Evolutionary conservation across 2,113 vertebrate genomes (phyloP), one percentile per base, ranked within the genome.

Genomic region (Syrmaticus mikado): DNA sequence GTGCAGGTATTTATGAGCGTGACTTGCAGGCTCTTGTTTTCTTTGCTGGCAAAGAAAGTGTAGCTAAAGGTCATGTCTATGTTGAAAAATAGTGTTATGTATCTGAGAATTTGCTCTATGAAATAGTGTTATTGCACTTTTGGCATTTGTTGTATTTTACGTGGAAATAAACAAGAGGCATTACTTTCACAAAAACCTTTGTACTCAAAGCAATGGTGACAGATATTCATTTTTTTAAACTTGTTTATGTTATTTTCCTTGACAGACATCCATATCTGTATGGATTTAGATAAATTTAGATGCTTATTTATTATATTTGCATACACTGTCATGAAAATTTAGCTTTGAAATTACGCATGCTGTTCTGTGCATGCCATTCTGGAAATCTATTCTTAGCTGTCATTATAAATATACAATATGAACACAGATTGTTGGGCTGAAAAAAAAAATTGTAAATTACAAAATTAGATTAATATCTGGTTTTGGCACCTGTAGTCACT

Each of bases 291-390:
- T 15, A 48, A 72, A 80, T 82, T 65, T 91, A 3, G 66, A 19
- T 75, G 52, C 27, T 60, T 4, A 30, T 87, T 87, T 82, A 50
- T 24, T 75, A 3, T 61, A 62, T 32, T 82, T 70, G 6, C 24
- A 61, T 18, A 46, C 0, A 0, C 10, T 66, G 8, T 16, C 1
- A 0, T n/a, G 57, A 90, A 89, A 89, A 28, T 1, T 76, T 58
- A 73, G 36, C n/a, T 70, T 65, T 10, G 1, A 77, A 66, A 73
- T 82, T 50, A 22, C 20, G 20, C 18, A 68, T 53, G 12, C 8
- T 82, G 43, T 48, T 80, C 22, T 65, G 25, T 50, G 32, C 61
- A 61, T 87, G 43, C 24, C 5, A 19, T 70, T 74, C 50, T 57
- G 48, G 89, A 91, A 85, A 76, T 16, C 3, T 87, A 27, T 70